Conservation (phyloP, 2,797 vertebrate species). For the Cynodonichthys magdalenae region DNA sequence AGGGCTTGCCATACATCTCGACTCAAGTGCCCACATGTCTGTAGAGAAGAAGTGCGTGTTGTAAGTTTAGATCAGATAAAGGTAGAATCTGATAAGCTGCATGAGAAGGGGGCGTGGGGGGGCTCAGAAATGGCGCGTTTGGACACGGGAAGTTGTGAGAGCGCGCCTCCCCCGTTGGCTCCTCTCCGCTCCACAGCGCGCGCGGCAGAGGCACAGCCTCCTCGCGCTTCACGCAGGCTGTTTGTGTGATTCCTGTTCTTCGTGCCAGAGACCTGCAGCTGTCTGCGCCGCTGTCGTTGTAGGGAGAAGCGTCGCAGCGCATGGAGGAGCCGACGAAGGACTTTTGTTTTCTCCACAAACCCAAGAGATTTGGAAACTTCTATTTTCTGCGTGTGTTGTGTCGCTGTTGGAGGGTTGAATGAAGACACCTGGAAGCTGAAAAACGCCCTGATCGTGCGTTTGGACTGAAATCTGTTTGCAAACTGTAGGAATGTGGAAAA, state of each 20-base stretch:
- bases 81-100: slow-evolving; percentile 15
- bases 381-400: background rate
- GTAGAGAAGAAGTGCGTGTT: background rate
- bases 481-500: slow-evolving; percentile 73
- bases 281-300: slow-evolving; percentile 52
- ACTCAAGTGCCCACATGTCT: background rate
- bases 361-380: slow-evolving; percentile 56
- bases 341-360: slow-evolving; percentile 1
- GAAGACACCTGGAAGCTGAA: slow-evolving; percentile 53
- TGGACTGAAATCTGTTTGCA: slow-evolving; percentile 28
- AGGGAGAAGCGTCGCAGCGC: slow-evolving; percentile 35
- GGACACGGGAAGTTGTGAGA: slow-evolving; percentile 36
- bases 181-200: background rate
- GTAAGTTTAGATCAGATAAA: background rate
- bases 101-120: slow-evolving; percentile 48
- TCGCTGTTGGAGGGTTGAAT: slow-evolving; percentile 5
- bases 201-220: background rate
- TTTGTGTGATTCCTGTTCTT: slow-evolving; percentile 53
- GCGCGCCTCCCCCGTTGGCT: slow-evolving; percentile 63
- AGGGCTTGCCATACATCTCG: no score
- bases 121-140: slow-evolving; percentile 41
- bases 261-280: slow-evolving; percentile 77
- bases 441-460: slow-evolving; percentile 16
- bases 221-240: slow-evolving; percentile 46
- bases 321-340: slow-evolving; percentile 26